phyloP scores from a whole-genome alignment of 2,113 vertebrate species.

The Steatornis caripensis region DNA sequence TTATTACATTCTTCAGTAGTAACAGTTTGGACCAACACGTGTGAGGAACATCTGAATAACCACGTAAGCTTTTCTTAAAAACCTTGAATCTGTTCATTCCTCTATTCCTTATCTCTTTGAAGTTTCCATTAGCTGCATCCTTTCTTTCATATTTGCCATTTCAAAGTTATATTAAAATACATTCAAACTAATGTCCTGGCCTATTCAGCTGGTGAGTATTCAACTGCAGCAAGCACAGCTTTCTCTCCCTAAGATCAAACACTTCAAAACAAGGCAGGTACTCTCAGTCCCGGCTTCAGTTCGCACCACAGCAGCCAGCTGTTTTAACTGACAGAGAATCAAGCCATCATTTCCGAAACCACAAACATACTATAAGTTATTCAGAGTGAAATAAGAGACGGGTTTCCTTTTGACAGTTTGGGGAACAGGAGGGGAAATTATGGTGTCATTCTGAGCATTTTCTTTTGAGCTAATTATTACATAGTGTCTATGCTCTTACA shows the following conservation, averaged over 20 bases:
- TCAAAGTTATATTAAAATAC: not conserved
- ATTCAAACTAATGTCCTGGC: not conserved
- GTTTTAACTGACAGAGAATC: constrained; percentile 15
- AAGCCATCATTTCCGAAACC: constrained; percentile 31
- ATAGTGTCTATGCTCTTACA: not conserved
- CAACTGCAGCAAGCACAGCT: not conserved
- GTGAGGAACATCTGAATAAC: not conserved
- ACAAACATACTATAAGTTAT: not conserved
- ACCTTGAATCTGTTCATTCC: not conserved
- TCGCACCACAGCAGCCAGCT: not conserved
- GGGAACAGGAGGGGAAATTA: constrained; percentile 34
- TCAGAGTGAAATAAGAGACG: constrained; percentile 1
- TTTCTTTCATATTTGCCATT: not conserved
- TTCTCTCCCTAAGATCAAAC: not conserved
- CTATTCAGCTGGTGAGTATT: not conserved
- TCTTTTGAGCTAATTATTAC: not conserved
- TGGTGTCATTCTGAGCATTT: not conserved
- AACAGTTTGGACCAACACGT: not conserved
- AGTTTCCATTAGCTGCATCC: not conserved
- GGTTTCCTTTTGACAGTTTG: constrained; percentile 32
- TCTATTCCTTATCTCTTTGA: not conserved
- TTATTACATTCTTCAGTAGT: not conserved
- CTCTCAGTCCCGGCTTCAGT: not conserved
- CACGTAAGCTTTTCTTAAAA: not conserved
- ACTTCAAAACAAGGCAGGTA: not conserved